A percentile compares a stretch with the other conserved stretches of the same genome.
Conservation (phyloP, 1,140 invertebrate species). For the Diachasmimorpha longicaudata region DNA sequence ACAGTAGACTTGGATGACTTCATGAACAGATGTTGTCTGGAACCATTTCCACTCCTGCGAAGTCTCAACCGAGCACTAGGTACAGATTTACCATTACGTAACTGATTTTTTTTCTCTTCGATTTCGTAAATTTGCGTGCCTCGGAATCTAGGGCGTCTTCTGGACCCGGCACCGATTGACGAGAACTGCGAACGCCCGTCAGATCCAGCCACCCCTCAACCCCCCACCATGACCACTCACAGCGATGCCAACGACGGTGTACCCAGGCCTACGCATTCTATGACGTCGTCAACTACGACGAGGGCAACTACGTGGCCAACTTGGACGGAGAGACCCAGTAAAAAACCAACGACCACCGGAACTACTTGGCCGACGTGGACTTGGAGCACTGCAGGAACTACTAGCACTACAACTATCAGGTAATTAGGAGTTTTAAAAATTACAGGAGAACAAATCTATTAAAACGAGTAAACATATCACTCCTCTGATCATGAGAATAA, state of each 20-base stretch:
- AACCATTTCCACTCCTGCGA: slow-evolving; percentile 76
- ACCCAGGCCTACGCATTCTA: slow-evolving; percentile 52
- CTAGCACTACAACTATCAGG: slow-evolving; percentile 25
- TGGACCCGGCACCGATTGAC: slow-evolving; percentile 62
- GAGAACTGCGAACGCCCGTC: slow-evolving; percentile 71
- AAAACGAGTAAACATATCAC: too few relatives aligned
- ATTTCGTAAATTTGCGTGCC: too few relatives aligned
- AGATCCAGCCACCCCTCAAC: slow-evolving; percentile 71
- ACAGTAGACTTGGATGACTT: slow-evolving; percentile 93
- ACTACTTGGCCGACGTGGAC: slow-evolving; percentile 49
- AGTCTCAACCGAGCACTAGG: slow-evolving; percentile 77
- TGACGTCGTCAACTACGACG: slow-evolving; percentile 49
- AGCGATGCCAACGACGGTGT: slow-evolving; percentile 48
- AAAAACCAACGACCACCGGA: slow-evolving; percentile 42
- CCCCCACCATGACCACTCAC: slow-evolving; percentile 73
- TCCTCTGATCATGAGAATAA: too few relatives aligned
- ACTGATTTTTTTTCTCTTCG: too few relatives aligned
- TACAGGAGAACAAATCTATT: too few relatives aligned
- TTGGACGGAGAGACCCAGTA: slow-evolving; percentile 48
- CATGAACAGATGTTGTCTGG: slow-evolving; percentile 78
- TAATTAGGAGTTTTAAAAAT: too few relatives aligned
- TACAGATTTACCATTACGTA: background rate
- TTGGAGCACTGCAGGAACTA: slow-evolving; percentile 33
- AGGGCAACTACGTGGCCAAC: slow-evolving; percentile 50
- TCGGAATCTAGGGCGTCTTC: slow-evolving; percentile 58